A percentile compares a stretch with the other conserved stretches of the same genome.
Conservation (phyloP, 2,888 invertebrate species). For the Scaeva pyrastri region DNA sequence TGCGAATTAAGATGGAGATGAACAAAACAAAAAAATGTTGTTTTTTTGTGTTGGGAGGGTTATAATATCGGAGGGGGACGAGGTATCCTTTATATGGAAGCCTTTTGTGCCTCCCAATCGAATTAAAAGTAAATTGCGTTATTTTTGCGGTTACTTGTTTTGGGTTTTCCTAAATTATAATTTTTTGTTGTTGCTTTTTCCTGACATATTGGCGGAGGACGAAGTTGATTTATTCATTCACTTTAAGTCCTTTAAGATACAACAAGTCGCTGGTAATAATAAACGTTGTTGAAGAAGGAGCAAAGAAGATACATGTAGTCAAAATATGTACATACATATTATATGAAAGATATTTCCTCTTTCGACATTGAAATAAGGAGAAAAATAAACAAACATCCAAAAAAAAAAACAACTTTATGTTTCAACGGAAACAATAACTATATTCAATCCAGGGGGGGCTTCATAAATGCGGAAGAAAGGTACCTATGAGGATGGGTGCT, state of each 20-base stretch:
- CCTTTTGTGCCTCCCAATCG: constrained; percentile 60
- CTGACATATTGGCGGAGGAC: background rate
- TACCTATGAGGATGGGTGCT: background rate
- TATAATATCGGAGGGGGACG: background rate
- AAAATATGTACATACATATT: no score
- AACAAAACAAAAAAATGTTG: background rate
- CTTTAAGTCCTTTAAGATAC: constrained; percentile 71
- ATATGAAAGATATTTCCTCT: constrained; percentile 1
- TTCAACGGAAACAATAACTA: constrained; percentile 63
- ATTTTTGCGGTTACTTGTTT: constrained; percentile 58
- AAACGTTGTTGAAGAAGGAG: constrained; percentile 38
- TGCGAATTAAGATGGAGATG: background rate
- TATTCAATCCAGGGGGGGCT: constrained; percentile 19
- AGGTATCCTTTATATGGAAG: background rate
- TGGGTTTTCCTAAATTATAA: constrained; percentile 7
- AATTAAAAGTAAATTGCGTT: constrained; percentile 73
- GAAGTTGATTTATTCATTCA: constrained; percentile 68
- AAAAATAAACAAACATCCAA: constrained; percentile 2
- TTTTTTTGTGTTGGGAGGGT: background rate
- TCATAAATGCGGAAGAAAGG: background rate
- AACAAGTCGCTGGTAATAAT: constrained; percentile 66
- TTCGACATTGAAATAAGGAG: constrained; percentile 29
- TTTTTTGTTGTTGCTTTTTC: background rate
- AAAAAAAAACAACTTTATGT: constrained; percentile 35
- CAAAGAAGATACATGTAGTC: constrained; percentile 14